These are phyloP conservation scores for Oryzias curvinotus DNA, from an alignment of 2,113 vertebrate species.

Conservation along the genomic window DNA sequence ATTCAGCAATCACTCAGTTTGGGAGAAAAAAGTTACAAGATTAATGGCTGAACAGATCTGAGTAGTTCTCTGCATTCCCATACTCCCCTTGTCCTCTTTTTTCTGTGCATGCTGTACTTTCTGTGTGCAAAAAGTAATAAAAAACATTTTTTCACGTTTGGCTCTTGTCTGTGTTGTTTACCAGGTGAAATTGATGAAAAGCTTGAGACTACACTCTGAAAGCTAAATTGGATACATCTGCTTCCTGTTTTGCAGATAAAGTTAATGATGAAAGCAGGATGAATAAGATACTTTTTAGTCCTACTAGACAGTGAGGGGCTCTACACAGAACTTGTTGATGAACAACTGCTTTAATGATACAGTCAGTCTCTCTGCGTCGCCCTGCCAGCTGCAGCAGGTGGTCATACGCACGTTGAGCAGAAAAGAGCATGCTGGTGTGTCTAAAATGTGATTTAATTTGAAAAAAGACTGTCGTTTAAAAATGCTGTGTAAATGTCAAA, in stretches of 20 bases:
- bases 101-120: constrained; percentile 22
- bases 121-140: constrained; percentile 55
- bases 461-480: constrained; percentile 20
- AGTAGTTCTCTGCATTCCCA: constrained; percentile 50
- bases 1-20: constrained; percentile 39
- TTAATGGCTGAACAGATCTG: constrained; percentile 53
- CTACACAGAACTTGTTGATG: constrained; percentile 14
- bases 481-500: constrained; percentile 10
- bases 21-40: constrained; percentile 41
- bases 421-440: constrained; percentile 23
- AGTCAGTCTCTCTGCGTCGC: neutral
- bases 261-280: constrained; percentile 24
- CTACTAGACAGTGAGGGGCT: constrained; percentile 2
- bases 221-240: constrained; percentile 7
- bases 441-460: constrained; percentile 27
- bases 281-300: constrained; percentile 14
- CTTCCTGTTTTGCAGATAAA: constrained; percentile 27
- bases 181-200: constrained; percentile 50
- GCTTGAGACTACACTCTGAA: constrained; percentile 14
- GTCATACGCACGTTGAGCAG: constrained; percentile 9
- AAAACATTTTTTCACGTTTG: constrained; percentile 35
- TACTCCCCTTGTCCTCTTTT: constrained; percentile 31
- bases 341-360: constrained; percentile 32
- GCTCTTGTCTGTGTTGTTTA: constrained; percentile 22
- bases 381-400: constrained; percentile 23